Base-by-base conservation (phyloP, 64 coral and sea anemone species). In the Pocillopora damicornis region DNA sequence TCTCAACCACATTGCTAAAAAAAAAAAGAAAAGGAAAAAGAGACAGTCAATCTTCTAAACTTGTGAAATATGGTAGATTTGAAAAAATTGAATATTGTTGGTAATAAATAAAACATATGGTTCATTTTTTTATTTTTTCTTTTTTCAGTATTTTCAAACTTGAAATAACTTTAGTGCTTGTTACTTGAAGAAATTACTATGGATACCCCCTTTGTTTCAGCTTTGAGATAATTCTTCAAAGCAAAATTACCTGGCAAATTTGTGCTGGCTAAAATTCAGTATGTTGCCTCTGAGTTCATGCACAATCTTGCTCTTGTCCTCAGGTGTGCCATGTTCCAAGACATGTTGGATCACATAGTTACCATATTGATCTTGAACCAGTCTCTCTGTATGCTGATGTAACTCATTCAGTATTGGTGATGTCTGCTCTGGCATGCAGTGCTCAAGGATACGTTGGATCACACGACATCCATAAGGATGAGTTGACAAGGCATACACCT, bases 291-390 rank as follows among this genome's bases (percentile, higher is more conserved):
- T 79, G 15, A 99, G 84, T 64, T 99, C 87, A 17, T 95, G 91
- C 9, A 99, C 97, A 80, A 99, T 99, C 65, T 93, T 94, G 81
- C 87, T 99, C 67, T 91, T 94, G 71, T 99, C 97, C 34, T 99
- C 93, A 51, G 84, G 93, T 1, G 93, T 92, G 13, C 97, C 97
- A 76, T 99, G 97, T 77, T 99, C 97, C 74, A 99, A 35, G 22
- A 99, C 97, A 34, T 99, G 97, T 1, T 99, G 97, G n/a, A 99
- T 99, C 17, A 99, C 97, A 75, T 99, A 99, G 84, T 99, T 99
- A 0, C 97, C 97, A 74, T 99, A 99, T 60, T 99, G 97, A 76
- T 99, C 97, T 81, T 99, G 97, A 15, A 99, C 97, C 4, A 99
- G 97, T 20, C 97, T 76, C 38, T 99, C 93, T 15, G 93, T 95